A percentile compares a stretch with the other conserved stretches of the same genome.
phyloP scores from a whole-genome alignment of 2,888 invertebrate genomes.

The Nomada ruficornis region DNA sequence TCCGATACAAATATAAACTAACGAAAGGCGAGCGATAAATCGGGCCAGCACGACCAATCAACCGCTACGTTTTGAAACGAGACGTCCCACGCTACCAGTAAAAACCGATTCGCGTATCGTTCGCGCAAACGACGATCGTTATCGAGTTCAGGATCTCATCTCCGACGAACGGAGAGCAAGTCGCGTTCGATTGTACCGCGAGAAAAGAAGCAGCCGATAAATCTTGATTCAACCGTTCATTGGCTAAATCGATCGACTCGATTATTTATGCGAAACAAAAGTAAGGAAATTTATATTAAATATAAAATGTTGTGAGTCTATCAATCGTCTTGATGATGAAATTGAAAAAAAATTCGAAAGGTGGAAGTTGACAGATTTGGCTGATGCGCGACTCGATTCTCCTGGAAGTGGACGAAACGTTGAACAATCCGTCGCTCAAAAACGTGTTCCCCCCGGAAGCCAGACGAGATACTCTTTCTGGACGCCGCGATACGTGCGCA shows the following conservation, averaged over 20 bases:
- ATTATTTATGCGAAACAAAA: too few species aligned
- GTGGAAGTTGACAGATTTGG: too few species aligned
- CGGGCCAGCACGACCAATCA: not conserved
- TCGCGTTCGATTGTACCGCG: constrained; percentile 7
- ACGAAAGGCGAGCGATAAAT: constrained; percentile 13
- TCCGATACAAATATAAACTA: not conserved
- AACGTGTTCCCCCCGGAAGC: constrained; percentile 69
- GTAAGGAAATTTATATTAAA: too few species aligned
- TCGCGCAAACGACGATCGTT: constrained; percentile 15
- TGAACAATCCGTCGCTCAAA: constrained; percentile 62
- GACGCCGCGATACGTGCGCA: constrained; percentile 46
- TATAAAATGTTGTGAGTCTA: too few species aligned
- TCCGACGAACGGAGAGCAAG: not conserved
- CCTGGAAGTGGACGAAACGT: constrained; percentile 45
- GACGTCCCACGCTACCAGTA: constrained; percentile 14
- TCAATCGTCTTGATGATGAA: too few species aligned
- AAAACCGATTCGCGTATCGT: constrained; percentile 7
- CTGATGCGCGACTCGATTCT: too few species aligned
- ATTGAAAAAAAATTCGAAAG: too few species aligned
- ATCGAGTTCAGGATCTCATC: constrained; percentile 10
- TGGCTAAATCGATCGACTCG: too few species aligned
- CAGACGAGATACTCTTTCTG: constrained; percentile 29
- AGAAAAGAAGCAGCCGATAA: constrained; percentile 10
- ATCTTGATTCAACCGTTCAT: constrained; percentile 25
- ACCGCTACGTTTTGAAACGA: not conserved